Percentiles rank a stretch among this genome's conserved stretches.
Conservation (phyloP, 2,797 vertebrate genomes). For the Delichon dasypus region DNA sequence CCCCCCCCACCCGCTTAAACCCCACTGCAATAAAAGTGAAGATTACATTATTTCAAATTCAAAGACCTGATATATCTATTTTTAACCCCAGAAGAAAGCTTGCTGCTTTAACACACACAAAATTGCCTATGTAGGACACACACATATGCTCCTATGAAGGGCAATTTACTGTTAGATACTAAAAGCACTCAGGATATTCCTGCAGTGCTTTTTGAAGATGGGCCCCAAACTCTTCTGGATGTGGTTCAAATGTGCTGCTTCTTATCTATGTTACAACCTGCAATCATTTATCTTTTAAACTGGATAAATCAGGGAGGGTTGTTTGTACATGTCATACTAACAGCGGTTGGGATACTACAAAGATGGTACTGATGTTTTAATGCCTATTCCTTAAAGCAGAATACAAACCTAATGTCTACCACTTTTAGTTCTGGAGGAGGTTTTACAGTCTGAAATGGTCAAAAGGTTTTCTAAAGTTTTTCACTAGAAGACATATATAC, state of each 20-base stretch:
- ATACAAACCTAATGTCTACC: neutral
- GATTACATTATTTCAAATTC: neutral
- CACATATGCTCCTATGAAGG: no score
- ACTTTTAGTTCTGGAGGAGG: neutral
- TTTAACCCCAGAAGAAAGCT: neutral
- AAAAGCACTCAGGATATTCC: neutral
- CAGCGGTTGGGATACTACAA: neutral
- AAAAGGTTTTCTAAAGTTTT: neutral
- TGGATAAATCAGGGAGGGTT: neutral
- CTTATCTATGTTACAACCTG: neutral
- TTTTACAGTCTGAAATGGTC: neutral
- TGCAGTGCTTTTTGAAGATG: neutral
- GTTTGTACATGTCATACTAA: neutral
- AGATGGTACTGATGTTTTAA: neutral
- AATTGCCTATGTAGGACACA: neutral
- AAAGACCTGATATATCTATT: neutral
- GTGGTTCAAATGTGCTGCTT: neutral
- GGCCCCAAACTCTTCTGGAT: neutral
- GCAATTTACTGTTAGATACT: neutral
- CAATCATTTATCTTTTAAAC: neutral
- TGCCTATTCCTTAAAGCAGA: neutral
- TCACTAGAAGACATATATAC: neutral
- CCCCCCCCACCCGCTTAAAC: fast-evolving
- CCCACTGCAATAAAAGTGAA: neutral
- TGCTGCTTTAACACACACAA: neutral